Evolutionary conservation across 1,140 invertebrate genomes (phyloP).

Genomic region (Vanessa tameamea): DNA sequence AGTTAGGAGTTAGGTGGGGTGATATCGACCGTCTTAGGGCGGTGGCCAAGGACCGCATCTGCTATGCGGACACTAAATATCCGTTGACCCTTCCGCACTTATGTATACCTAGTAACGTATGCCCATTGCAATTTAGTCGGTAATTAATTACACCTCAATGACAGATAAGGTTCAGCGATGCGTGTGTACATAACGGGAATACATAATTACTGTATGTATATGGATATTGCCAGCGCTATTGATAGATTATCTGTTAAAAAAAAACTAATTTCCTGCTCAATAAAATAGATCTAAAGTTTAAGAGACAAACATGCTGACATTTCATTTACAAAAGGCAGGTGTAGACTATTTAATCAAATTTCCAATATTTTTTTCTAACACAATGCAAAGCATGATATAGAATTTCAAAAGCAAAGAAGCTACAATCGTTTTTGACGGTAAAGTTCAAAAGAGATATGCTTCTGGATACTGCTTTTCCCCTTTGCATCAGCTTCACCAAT

Average conservation of each 20-base stretch:
- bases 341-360: too few species aligned
- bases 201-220: constrained; percentile 40
- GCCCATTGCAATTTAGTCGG: constrained; percentile 64
- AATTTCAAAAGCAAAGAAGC: not conserved
- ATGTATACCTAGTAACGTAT: constrained; percentile 63
- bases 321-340: too few species aligned
- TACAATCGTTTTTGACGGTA: not conserved
- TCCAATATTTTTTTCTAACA: not conserved
- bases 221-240: not conserved
- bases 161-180: constrained; percentile 70
- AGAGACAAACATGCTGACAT: too few species aligned
- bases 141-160: constrained; percentile 76
- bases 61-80: constrained; percentile 77
- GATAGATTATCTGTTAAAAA: not conserved
- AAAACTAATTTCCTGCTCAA: not conserved
- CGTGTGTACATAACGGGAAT: constrained; percentile 50
- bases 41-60: constrained; percentile 76
- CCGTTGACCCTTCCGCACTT: constrained; percentile 69
- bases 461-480: not conserved
- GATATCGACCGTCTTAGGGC: constrained; percentile 79
- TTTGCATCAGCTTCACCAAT: not conserved
- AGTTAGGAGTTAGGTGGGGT: constrained; percentile 71
- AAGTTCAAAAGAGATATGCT: not conserved
- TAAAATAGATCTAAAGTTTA: not conserved
- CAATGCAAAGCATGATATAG: too few species aligned